Evolutionary conservation across 2,888 invertebrate genomes (phyloP).

Genomic region (Caenorhabditis japonica): DNA sequence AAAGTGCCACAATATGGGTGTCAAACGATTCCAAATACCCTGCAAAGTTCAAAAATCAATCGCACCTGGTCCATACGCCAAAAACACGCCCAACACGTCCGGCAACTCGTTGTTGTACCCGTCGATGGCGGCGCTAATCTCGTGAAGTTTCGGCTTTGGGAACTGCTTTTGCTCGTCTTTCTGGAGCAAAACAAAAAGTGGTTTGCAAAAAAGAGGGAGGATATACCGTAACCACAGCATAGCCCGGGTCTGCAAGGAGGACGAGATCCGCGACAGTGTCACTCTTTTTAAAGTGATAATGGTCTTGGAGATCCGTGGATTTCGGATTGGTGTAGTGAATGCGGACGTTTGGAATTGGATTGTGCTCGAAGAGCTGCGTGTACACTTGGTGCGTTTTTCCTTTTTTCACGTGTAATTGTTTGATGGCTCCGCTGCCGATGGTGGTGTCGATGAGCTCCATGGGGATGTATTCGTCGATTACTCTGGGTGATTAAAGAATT

Average conservation of each 20-base stretch:
- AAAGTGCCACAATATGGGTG: not conserved
- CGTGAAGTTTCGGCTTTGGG: slow-evolving; percentile 51
- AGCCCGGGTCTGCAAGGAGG: slow-evolving; percentile 61
- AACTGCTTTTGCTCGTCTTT: slow-evolving; percentile 52
- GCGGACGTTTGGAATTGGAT: slow-evolving; percentile 66
- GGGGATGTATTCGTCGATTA: slow-evolving; percentile 65
- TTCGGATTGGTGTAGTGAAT: slow-evolving; percentile 62
- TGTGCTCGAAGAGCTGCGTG: slow-evolving; percentile 56
- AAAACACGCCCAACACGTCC: slow-evolving; percentile 64
- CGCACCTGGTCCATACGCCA: slow-evolving; percentile 64
- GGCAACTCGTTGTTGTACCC: slow-evolving; percentile 66
- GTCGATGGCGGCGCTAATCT: slow-evolving; percentile 48
- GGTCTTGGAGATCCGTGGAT: slow-evolving; percentile 58
- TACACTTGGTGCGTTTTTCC: slow-evolving; percentile 66
- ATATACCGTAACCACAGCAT: slow-evolving; percentile 65
- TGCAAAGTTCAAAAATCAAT: not conserved
- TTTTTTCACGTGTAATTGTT: slow-evolving; percentile 60
- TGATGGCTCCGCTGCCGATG: slow-evolving; percentile 64
- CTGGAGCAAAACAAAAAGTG: slow-evolving; percentile 16
- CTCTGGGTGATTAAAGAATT: slow-evolving; percentile 35
- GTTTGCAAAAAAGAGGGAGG: too few relatives aligned
- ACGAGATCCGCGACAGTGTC: slow-evolving; percentile 58
- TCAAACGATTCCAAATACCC: not conserved
- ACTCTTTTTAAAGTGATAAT: slow-evolving; percentile 59
- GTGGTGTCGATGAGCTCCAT: slow-evolving; percentile 65